Percentiles rank a stretch among this genome's conserved stretches.
Conservation (phyloP, 2,113 vertebrate genomes). For the Cyanocitta stelleri region DNA sequence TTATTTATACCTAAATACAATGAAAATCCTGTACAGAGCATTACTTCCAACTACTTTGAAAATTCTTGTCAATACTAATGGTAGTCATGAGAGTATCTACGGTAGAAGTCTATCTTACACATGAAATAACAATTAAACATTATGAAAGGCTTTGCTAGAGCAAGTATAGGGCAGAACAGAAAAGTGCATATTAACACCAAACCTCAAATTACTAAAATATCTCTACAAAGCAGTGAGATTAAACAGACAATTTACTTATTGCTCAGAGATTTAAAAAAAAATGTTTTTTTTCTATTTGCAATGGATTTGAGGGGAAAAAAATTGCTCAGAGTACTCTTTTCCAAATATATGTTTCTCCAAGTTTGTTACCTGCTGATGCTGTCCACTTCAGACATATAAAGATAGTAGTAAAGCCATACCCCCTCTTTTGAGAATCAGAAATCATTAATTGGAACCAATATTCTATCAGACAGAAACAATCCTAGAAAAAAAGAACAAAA, state of each 20-base stretch:
- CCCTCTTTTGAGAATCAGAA: neutral
- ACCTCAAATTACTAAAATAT: neutral
- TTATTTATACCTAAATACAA: neutral
- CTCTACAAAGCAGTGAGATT: neutral
- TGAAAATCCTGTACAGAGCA: neutral
- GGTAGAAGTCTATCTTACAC: neutral
- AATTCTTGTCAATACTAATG: neutral
- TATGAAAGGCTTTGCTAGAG: neutral
- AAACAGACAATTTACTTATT: neutral
- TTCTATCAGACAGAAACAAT: neutral
- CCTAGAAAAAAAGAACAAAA: neutral
- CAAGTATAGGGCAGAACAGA: neutral
- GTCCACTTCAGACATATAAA: neutral
- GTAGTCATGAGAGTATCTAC: neutral
- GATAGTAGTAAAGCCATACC: neutral
- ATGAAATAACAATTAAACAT: neutral
- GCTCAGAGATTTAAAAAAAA: neutral
- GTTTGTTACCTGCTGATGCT: neutral
- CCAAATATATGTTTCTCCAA: neutral
- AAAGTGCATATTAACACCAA: neutral
- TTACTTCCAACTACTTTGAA: neutral
- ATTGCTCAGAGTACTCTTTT: neutral
- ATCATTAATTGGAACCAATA: neutral
- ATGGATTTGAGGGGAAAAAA: neutral
- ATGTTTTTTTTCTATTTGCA: neutral